phyloP scores from a whole-genome alignment of 2,113 vertebrate genomes.

The Morone saxatilis region DNA sequence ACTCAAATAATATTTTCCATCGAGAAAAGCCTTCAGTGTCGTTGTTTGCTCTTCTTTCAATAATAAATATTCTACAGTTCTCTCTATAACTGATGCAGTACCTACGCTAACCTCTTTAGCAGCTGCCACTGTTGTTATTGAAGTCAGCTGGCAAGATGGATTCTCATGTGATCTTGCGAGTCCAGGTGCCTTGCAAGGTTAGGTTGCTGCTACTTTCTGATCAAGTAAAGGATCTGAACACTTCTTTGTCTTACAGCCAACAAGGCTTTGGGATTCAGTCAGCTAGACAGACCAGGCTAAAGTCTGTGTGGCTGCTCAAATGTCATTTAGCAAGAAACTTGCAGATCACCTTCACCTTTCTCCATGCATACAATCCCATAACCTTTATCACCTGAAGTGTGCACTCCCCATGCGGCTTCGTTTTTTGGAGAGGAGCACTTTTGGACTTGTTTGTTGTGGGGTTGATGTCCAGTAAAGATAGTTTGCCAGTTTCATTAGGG shows the following conservation, averaged over 20 bases:
- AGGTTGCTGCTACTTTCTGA: too few relatives aligned
- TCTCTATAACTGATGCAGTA: too few relatives aligned
- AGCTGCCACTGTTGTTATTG: too few relatives aligned
- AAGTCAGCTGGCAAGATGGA: too few relatives aligned
- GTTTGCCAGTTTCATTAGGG: slow-evolving; percentile 53
- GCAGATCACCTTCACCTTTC: too few relatives aligned
- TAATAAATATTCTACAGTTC: too few relatives aligned
- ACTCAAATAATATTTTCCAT: not conserved
- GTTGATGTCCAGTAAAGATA: not conserved
- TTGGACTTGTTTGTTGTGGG: slow-evolving; percentile 2
- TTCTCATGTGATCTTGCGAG: too few relatives aligned
- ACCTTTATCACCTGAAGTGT: not conserved
- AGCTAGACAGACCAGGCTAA: not conserved
- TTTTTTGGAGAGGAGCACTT: not conserved
- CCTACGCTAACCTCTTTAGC: too few relatives aligned
- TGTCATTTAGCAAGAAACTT: not conserved
- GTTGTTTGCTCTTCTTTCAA: too few relatives aligned
- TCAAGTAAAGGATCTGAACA: not conserved
- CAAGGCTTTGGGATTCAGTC: not conserved
- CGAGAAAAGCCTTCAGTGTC: not conserved
- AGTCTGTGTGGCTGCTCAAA: not conserved
- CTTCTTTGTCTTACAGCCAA: not conserved
- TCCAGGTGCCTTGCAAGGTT: too few relatives aligned
- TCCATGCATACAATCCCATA: not conserved
- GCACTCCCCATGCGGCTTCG: not conserved